Conservation (phyloP, 2,113 vertebrate species). For the Hydrochoerus hydrochaeris region DNA sequence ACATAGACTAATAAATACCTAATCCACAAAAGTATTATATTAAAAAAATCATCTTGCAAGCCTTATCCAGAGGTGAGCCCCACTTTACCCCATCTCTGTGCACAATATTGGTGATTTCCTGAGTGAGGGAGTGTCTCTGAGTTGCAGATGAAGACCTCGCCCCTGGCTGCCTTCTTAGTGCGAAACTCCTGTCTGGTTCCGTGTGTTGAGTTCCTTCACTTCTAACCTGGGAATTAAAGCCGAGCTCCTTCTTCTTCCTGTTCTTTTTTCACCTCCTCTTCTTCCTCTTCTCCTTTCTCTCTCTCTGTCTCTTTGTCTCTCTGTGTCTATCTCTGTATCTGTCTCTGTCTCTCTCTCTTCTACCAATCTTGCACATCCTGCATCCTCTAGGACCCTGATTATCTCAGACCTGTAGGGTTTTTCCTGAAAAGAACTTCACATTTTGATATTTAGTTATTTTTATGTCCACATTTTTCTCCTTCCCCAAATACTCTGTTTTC, state of each 20-base stretch:
- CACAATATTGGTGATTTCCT: background rate
- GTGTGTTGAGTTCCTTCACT: background rate
- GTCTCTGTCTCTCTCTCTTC: background rate
- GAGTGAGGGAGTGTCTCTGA: background rate
- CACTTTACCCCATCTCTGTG: background rate
- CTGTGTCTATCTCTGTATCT: background rate
- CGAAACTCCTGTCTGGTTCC: background rate
- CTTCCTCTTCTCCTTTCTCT: background rate
- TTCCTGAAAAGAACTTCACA: background rate
- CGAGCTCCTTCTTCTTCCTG: background rate
- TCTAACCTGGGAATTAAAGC: background rate
- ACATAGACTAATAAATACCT: background rate
- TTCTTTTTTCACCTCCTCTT: background rate
- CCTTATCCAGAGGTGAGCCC: background rate
- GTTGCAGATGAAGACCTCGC: background rate
- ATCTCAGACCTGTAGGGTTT: background rate
- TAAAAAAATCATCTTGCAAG: background rate
- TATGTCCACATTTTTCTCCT: background rate
- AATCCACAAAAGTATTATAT: background rate
- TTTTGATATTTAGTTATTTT: conserved; percentile 40
- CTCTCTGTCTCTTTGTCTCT: background rate
- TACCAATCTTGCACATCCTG: background rate
- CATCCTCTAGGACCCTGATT: background rate
- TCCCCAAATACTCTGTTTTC: background rate
- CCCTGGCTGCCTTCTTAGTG: background rate